Conservation (phyloP, 30 jellyfish, hydroid and myxozoan genomes). For the Euphysa ruthae region DNA sequence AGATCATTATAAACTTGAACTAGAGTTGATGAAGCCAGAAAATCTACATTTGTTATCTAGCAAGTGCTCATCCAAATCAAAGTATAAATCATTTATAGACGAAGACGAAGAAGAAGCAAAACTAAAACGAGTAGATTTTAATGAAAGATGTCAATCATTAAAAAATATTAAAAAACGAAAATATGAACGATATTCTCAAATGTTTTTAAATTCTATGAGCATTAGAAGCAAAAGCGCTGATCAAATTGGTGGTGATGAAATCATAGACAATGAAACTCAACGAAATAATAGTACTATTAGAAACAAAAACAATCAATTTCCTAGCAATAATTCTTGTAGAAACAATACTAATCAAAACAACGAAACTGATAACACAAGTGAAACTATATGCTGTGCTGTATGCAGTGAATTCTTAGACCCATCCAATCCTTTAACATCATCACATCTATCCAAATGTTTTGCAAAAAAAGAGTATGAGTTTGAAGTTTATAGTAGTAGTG, state of each 20-base stretch:
- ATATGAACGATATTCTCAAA: slow-evolving; percentile 14
- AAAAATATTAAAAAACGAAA: slow-evolving; percentile 14
- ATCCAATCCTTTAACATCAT: background rate
- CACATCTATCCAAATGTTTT: slow-evolving; percentile 20
- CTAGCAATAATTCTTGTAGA: background rate
- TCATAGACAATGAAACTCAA: background rate
- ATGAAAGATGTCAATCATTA: background rate
- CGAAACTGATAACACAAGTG: background rate
- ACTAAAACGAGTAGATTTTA: background rate
- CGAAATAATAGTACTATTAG: background rate
- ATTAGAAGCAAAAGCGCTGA: background rate
- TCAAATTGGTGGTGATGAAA: background rate
- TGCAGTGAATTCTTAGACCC: slow-evolving; percentile 22
- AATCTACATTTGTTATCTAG: background rate
- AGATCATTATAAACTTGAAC: background rate
- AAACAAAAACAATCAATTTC: background rate
- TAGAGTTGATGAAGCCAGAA: background rate
- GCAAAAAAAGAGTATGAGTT: slow-evolving; percentile 15
- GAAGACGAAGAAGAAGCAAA: background rate
- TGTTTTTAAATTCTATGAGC: slow-evolving; percentile 8
- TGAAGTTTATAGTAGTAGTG: slow-evolving; percentile 29
- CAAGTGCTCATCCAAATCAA: background rate
- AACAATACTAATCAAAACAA: background rate
- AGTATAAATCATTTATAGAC: background rate
- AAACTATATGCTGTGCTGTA: slow-evolving; percentile 19